Evolutionary conservation across 2,113 vertebrate species (phyloP), one percentile per base, ranked within the genome.

Genomic region (Triplophysa rosa): DNA sequence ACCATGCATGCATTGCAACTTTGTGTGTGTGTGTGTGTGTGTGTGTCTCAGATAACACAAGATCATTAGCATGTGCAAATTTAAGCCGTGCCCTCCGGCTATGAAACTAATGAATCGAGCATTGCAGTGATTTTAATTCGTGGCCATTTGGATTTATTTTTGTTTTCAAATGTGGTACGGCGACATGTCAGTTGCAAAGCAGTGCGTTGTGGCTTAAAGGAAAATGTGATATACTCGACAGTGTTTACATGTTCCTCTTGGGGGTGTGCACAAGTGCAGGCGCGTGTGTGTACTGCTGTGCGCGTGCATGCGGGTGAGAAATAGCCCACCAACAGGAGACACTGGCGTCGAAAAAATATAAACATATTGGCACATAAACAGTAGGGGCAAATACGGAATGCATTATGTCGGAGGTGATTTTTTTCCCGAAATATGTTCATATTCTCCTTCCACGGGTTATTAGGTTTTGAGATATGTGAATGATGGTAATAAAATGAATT

Each of bases 371-470:
- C 62, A 84, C 56, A 76, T 80, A 82, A 79, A 79, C 72, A 78
- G 45, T 81, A 68, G 68, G 78, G 76, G 69, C 16, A 61, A 86
- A 83, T 71, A 67, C 79, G 82, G 64, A 80, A 82, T 81, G 69
- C 81, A 72, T 83, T 77, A 85, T 88, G 87, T 86, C 85, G 84
- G 84, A 88, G 84, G 90, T 90, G 85, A 90, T 89, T 89, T 87
- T 82, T 90, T 88, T 87, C 82, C 67, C 79, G 89, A 92, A 92
- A 92, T 91, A 92, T 91, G 88, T 92, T 94, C 93, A 91, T 92
- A 90, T 93, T 91, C 92, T 92, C 89, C 90, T 90, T 92, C 92
- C 91, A 92, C 91, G 93, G 94, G 89, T 88, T 95, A 92, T 95
- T 93, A 94, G 68, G 86, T 93, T 90, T 93, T 80, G 85, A 91